A percentile compares a stretch with the other conserved stretches of the same genome.
Evolutionary conservation across 2,888 invertebrate genomes (phyloP).

Genomic region (Parnassius smintheus): DNA sequence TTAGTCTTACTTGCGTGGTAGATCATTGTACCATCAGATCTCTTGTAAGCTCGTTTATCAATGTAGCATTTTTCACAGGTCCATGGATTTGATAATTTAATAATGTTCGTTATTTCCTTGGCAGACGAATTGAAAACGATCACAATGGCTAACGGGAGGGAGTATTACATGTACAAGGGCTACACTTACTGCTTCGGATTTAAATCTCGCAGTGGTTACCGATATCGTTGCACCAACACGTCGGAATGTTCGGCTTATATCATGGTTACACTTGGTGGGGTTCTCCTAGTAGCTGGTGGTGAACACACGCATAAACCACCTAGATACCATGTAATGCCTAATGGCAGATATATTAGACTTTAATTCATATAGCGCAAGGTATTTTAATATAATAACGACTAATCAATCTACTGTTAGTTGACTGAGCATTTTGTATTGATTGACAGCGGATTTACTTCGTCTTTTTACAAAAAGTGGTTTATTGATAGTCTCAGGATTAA

Average conservation of each 20-base stretch:
- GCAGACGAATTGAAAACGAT: slow-evolving; percentile 22
- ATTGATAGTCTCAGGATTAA: too few species aligned
- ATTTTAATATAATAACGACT: too few species aligned
- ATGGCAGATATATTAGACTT: slow-evolving; percentile 35
- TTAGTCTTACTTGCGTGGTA: too few species aligned
- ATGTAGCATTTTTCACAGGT: too few species aligned
- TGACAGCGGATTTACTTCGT: too few species aligned
- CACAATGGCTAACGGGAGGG: slow-evolving; percentile 29
- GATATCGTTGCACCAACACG: slow-evolving; percentile 38
- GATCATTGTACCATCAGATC: too few species aligned
- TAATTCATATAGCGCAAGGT: slow-evolving; percentile 5
- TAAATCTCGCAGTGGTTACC: slow-evolving; percentile 20
- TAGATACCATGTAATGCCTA: slow-evolving; percentile 24
- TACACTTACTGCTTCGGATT: slow-evolving; percentile 34
- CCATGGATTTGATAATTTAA: background rate
- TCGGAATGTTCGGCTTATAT: slow-evolving; percentile 33
- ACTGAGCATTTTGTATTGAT: too few species aligned
- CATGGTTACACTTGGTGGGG: slow-evolving; percentile 29
- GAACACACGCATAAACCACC: slow-evolving; percentile 34
- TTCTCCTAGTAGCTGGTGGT: slow-evolving; percentile 18
- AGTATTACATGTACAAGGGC: slow-evolving; percentile 33
- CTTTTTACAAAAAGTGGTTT: too few species aligned
- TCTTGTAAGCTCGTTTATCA: too few species aligned
- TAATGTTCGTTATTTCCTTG: background rate
- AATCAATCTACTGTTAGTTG: too few species aligned